Evolutionary conservation across 1,140 invertebrate species (phyloP), one percentile per base, ranked within the genome.

Genomic region (Aphis craccivora): DNA sequence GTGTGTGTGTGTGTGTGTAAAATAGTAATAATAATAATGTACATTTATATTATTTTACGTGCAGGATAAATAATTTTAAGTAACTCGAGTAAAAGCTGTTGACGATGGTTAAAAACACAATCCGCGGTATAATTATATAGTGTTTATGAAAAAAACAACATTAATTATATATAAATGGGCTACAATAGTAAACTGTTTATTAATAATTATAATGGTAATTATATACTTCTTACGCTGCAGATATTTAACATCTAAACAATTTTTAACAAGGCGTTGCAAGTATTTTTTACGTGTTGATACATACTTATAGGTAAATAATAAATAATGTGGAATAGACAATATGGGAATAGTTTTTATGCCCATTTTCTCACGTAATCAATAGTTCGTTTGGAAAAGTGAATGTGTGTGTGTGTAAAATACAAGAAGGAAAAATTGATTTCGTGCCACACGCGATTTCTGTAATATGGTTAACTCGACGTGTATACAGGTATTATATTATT

Each of bases 351-450:
- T 43, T 67, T 90, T 90, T n/a, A 90, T n/a, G 55, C 30, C 89
- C 53, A 23, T 90, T 90, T 90, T 90, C 89, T 90, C 89, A 90
- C 89, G 53, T 90, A 90, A 90, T 90, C 89, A 90, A 90, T 90
- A 90, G 88, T 90, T 90, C 4, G 9, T 60, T 60, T 67, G 37
- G 45, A 88, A 76, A 37, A 53, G 87, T n/a, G 45, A n/a, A n/a
- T 45, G 18, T 45, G 25, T 14, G 43, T 45, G 84, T 88, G n/a
- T 89, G n/a, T 35, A 23, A 35, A 43, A 40, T 60, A 90, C 11
- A 67, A 90, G 89, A 90, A 90, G 89, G 89, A 90, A 90, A 90
- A 90, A 90, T 90, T 90, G 89, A 90, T 90, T 90, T 90, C 89
- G 89, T 90, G 89, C 89, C 37, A 48, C 89, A 90, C 89, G 89